phyloP scores from a whole-genome alignment of 1,140 invertebrate genomes.

The Drosophila azteca region DNA sequence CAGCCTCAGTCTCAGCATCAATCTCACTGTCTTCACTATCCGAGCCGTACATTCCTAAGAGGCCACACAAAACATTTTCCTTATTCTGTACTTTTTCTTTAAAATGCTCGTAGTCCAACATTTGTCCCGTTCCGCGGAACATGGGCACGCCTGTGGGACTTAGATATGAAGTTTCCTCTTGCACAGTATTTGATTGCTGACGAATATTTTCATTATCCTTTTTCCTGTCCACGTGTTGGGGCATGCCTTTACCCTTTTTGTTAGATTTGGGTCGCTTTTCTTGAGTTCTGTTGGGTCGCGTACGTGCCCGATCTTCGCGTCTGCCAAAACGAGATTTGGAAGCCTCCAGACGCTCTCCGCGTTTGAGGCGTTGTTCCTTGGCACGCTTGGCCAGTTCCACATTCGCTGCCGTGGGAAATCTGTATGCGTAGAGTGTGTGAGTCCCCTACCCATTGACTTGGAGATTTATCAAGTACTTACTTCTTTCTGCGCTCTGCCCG shows the following conservation, averaged over 20 bases:
- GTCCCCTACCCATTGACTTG: too few species aligned
- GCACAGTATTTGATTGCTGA: background rate
- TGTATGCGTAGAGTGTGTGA: constrained; percentile 1
- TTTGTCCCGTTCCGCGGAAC: constrained; percentile 60
- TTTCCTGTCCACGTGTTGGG: background rate
- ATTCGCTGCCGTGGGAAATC: constrained; percentile 89
- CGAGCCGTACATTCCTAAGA: constrained; percentile 76
- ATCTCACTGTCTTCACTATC: constrained; percentile 59
- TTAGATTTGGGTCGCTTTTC: constrained; percentile 8
- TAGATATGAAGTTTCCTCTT: background rate
- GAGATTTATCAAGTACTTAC: constrained; percentile 2
- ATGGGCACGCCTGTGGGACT: constrained; percentile 11
- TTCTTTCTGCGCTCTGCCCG: constrained; percentile 90
- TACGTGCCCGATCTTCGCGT: constrained; percentile 64
- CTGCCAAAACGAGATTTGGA: constrained; percentile 84
- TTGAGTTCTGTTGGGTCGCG: constrained; percentile 2
- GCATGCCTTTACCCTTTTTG: constrained; percentile 4
- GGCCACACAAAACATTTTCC: constrained; percentile 46
- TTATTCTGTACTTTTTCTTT: constrained; percentile 24
- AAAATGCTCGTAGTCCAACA: constrained; percentile 65
- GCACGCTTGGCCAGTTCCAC: constrained; percentile 87
- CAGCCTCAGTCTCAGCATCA: constrained; percentile 18
- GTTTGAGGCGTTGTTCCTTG: constrained; percentile 87
- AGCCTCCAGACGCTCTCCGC: constrained; percentile 87
- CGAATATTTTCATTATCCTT: background rate